phyloP scores from a whole-genome alignment of 1,140 invertebrate genomes.

The Caenorhabditis briggsae region DNA sequence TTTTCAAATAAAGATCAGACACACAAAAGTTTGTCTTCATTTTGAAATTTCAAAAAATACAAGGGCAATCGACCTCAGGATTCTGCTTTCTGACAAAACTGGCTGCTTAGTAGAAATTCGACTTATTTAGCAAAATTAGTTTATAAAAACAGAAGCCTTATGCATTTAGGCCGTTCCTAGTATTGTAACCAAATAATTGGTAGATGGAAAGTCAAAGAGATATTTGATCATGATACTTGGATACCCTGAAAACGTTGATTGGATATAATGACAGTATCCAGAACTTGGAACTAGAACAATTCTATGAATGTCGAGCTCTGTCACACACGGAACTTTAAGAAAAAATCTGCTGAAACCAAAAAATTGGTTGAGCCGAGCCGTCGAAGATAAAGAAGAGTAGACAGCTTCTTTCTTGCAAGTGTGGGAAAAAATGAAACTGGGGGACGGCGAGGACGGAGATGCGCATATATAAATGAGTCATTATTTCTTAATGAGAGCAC shows the following conservation, averaged over 20 bases:
- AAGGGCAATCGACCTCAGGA: background rate
- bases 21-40: background rate
- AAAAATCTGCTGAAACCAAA: conserved; percentile 13
- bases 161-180: background rate
- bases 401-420: conserved; percentile 16
- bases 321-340: background rate
- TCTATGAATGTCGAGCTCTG: background rate
- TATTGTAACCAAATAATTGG: no score
- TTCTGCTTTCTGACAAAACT: background rate
- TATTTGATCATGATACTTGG: no score
- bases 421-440: conserved; percentile 1
- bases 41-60: background rate
- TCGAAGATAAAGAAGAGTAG: conserved; percentile 29
- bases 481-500: conserved; percentile 24
- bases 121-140: background rate
- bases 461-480: conserved; percentile 31
- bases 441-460: background rate
- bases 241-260: background rate
- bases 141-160: conserved; percentile 1
- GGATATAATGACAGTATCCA: background rate
- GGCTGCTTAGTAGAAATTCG: background rate
- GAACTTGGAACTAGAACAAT: background rate
- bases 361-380: background rate
- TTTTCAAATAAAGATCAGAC: background rate
- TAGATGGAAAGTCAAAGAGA: no score